A percentile compares a stretch with the other conserved stretches of the same genome.
Conservation (phyloP, 1,140 invertebrate species). For the Euwallacea similis region DNA sequence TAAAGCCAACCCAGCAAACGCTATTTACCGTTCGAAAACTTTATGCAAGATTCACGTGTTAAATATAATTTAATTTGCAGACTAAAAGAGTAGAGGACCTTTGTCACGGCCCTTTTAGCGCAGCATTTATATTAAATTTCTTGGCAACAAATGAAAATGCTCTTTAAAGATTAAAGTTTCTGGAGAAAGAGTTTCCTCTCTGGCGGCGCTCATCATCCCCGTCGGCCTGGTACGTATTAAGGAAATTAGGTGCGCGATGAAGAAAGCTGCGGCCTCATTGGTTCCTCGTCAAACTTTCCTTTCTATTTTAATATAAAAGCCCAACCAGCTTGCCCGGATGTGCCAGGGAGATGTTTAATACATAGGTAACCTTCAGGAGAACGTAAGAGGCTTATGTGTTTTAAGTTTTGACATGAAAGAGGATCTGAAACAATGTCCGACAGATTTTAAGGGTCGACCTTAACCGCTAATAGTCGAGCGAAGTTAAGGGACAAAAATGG, state of each 20-base stretch:
- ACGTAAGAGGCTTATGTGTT: slow-evolving; percentile 17
- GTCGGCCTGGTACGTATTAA: slow-evolving; percentile 12
- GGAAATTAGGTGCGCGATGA: slow-evolving; percentile 15
- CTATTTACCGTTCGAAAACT: slow-evolving; percentile 11
- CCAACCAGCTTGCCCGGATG: neutral
- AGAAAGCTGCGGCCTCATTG: neutral
- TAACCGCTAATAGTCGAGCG: slow-evolving; percentile 2
- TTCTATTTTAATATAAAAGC: neutral
- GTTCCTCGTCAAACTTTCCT: neutral
- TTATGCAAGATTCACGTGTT: slow-evolving; percentile 20
- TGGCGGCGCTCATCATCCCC: slow-evolving; percentile 9
- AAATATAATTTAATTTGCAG: slow-evolving; percentile 22
- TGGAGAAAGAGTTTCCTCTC: slow-evolving; percentile 9
- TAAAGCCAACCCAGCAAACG: neutral
- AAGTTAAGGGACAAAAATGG: neutral
- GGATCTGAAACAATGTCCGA: slow-evolving; percentile 14
- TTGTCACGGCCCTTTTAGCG: slow-evolving; percentile 19
- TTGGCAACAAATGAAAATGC: slow-evolving; percentile 26
- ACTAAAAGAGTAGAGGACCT: slow-evolving; percentile 5
- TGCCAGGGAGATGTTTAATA: neutral
- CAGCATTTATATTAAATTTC: slow-evolving; percentile 24
- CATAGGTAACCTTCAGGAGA: slow-evolving; percentile 1
- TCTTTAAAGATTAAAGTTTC: slow-evolving; percentile 25
- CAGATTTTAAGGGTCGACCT: slow-evolving; percentile 5
- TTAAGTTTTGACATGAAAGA: slow-evolving; percentile 8